Conservation (phyloP, 2,888 invertebrate genomes). For the Leptura quadrifasciata region DNA sequence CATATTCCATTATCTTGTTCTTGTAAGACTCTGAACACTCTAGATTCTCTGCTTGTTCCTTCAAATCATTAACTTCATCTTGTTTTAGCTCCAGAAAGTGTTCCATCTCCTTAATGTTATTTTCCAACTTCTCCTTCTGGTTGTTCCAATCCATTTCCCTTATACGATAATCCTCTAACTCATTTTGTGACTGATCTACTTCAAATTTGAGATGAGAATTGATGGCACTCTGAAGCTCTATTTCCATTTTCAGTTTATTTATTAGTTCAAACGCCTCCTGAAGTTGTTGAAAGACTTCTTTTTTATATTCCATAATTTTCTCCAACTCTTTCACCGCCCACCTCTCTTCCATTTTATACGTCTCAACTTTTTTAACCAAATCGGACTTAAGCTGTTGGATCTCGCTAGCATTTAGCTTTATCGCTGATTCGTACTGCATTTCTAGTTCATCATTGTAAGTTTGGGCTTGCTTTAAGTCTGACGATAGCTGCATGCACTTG, state of each 20-base stretch:
- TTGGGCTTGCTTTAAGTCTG: slow-evolving; percentile 64
- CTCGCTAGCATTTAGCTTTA: slow-evolving; percentile 64
- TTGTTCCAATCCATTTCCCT: slow-evolving; percentile 58
- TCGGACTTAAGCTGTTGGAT: slow-evolving; percentile 62
- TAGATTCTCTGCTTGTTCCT: slow-evolving; percentile 48
- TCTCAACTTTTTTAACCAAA: slow-evolving; percentile 64
- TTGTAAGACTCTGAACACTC: slow-evolving; percentile 63
- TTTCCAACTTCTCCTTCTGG: slow-evolving; percentile 57
- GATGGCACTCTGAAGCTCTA: slow-evolving; percentile 54
- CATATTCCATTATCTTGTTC: slow-evolving; percentile 61
- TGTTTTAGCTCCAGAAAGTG: slow-evolving; percentile 50
- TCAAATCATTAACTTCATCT: slow-evolving; percentile 51
- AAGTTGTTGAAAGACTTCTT: slow-evolving; percentile 60
- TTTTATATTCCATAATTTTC: slow-evolving; percentile 56
- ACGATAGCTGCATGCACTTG: slow-evolving; percentile 63
- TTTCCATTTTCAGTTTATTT: slow-evolving; percentile 49
- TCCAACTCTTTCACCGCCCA: slow-evolving; percentile 47
- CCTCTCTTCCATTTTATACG: slow-evolving; percentile 55
- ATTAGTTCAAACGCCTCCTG: slow-evolving; percentile 58
- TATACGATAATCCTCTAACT: slow-evolving; percentile 58
- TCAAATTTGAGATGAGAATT: slow-evolving; percentile 55
- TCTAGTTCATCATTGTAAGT: slow-evolving; percentile 67
- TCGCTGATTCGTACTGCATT: slow-evolving; percentile 65
- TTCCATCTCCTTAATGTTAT: slow-evolving; percentile 48
- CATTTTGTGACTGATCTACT: slow-evolving; percentile 56